Conservation (phyloP, 2,797 vertebrate species). For the Enteromius paludinosus region DNA sequence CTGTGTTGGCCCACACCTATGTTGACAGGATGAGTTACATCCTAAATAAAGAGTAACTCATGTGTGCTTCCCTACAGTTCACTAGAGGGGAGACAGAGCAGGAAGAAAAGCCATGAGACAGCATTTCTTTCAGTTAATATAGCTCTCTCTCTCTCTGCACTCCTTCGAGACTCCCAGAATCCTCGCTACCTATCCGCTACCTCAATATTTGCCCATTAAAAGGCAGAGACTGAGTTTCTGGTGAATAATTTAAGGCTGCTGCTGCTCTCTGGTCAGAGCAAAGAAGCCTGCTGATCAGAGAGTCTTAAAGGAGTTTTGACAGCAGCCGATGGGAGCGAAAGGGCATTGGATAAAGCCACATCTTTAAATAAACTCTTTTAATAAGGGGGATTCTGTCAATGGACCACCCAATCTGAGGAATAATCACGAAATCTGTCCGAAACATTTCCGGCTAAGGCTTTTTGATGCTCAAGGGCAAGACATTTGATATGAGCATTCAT, state of each 20-base stretch:
- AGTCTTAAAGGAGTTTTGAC: constrained; percentile 60
- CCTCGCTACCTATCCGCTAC: constrained; percentile 59
- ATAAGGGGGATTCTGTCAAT: constrained; percentile 28
- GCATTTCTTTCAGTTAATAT: constrained; percentile 61
- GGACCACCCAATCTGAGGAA: constrained; percentile 42
- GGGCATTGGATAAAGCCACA: constrained; percentile 43
- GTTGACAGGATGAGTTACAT: constrained; percentile 60
- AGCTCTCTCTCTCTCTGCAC: constrained; percentile 52
- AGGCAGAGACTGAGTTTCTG: constrained; percentile 55
- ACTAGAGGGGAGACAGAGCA: constrained; percentile 53
- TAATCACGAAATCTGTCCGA: constrained; percentile 11
- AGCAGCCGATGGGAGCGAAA: constrained; percentile 54
- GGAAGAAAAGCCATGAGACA: constrained; percentile 62
- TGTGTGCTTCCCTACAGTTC: constrained; percentile 57
- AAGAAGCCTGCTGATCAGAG: constrained; percentile 62
- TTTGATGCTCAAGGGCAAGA: constrained; percentile 11
- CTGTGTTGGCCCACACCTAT: constrained; percentile 38
- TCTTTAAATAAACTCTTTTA: constrained; percentile 18
- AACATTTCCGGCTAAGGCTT: background rate
- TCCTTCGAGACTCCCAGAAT: constrained; percentile 54
- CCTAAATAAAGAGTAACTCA: constrained; percentile 60
- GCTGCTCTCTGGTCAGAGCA: constrained; percentile 56
- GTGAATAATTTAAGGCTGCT: constrained; percentile 60
- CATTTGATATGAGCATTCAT: background rate
- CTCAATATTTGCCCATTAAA: constrained; percentile 66